phyloP scores from a whole-genome alignment of 2,113 vertebrate species.

The Paracanthobrama guichenoti region DNA sequence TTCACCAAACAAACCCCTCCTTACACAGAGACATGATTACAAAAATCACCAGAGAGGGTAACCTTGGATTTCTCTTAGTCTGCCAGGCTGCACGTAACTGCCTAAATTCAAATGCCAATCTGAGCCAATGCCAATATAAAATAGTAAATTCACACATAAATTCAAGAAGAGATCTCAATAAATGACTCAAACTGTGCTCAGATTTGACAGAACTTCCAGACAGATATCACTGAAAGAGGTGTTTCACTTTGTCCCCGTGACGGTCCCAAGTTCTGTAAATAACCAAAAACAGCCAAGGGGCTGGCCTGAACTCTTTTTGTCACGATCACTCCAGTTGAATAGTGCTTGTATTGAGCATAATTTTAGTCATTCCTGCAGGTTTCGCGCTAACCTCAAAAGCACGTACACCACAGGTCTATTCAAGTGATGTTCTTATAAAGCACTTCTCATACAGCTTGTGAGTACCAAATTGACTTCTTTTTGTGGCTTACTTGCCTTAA shows the following conservation, averaged over 20 bases:
- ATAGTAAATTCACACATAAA: no score
- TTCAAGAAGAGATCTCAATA: not conserved
- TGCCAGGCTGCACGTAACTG: not conserved
- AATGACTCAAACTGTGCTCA: not conserved
- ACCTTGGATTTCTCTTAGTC: not conserved
- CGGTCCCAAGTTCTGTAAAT: not conserved
- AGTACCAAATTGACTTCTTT: no score
- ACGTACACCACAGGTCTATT: no score
- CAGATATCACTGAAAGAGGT: not conserved
- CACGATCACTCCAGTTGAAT: no score
- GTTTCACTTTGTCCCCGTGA: not conserved
- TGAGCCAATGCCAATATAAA: not conserved
- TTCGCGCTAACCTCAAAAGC: no score
- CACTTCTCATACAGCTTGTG: no score
- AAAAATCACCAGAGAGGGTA: conserved; percentile 10
- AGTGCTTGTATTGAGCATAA: no score
- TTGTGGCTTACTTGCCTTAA: no score
- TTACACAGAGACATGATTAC: conserved; percentile 1
- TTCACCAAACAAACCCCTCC: conserved; percentile 31
- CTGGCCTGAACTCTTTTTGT: not conserved
- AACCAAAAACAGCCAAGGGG: not conserved
- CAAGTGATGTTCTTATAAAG: no score
- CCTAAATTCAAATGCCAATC: not conserved
- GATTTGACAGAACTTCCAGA: not conserved
- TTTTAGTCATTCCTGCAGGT: no score